phyloP scores from a whole-genome alignment of 2,888 invertebrate genomes.

The Phyto melanocephala region DNA sequence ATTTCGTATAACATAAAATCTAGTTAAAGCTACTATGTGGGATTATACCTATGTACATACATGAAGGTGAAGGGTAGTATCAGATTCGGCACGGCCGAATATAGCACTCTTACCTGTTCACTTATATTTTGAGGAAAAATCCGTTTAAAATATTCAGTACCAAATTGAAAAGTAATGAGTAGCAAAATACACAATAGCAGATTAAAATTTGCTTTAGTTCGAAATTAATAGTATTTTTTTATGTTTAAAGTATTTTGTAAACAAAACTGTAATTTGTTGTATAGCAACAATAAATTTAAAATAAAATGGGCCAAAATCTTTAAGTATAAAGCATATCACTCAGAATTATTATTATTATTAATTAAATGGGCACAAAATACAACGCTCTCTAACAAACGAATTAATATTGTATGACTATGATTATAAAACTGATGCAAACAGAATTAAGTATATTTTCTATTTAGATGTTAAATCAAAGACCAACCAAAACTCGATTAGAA shows the following conservation, averaged over 20 bases:
- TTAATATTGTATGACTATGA: constrained; percentile 8
- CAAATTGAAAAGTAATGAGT: too few species aligned
- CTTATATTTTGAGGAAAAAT: too few species aligned
- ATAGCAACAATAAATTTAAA: constrained; percentile 14
- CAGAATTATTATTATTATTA: not conserved
- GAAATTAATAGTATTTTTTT: too few species aligned
- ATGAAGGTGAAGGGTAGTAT: too few species aligned
- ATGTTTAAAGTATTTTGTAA: constrained; percentile 4
- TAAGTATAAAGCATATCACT: constrained; percentile 46
- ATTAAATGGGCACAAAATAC: not conserved
- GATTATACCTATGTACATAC: too few species aligned
- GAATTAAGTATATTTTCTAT: not conserved
- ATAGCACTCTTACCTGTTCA: too few species aligned
- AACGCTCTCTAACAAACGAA: not conserved
- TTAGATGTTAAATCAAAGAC: constrained; percentile 20
- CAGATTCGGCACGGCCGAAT: too few species aligned
- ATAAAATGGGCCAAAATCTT: constrained; percentile 52
- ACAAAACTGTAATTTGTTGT: not conserved
- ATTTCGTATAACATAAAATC: too few species aligned
- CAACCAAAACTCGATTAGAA: constrained; percentile 6
- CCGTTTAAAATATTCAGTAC: too few species aligned
- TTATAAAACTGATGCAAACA: not conserved
- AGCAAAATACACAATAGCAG: not conserved
- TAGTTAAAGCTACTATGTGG: too few species aligned
- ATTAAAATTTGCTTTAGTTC: not conserved